Conservation (phyloP, 2,888 invertebrate species). For the Euphydryas editha region DNA sequence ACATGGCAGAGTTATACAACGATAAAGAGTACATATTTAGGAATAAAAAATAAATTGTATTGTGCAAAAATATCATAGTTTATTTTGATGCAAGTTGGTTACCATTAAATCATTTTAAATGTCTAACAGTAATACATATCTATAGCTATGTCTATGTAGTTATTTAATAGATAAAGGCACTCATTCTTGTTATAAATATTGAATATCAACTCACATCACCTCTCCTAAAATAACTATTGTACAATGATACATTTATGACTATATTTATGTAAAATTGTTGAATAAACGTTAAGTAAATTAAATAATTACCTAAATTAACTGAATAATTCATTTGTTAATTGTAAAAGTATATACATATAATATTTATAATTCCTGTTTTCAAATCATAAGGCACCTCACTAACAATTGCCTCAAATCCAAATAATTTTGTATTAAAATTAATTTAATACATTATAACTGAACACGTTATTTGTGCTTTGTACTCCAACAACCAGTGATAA, state of each 20-base stretch:
- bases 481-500: constrained; percentile 58
- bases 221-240: constrained; percentile 28
- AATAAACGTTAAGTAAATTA: constrained; percentile 35
- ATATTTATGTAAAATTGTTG: constrained; percentile 32
- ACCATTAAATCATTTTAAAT: constrained; percentile 72
- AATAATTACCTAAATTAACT: constrained; percentile 36
- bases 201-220: constrained; percentile 34
- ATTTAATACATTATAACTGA: constrained; percentile 32
- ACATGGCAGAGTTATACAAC: no score
- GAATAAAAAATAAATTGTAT: constrained; percentile 40
- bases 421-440: constrained; percentile 24
- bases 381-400: constrained; percentile 66
- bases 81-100: constrained; percentile 70
- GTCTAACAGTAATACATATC: constrained; percentile 73
- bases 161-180: constrained; percentile 75
- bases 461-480: constrained; percentile 60
- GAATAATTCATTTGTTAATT: constrained; percentile 37
- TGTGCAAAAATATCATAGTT: constrained; percentile 79
- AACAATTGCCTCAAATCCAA: constrained; percentile 53
- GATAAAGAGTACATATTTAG: neutral
- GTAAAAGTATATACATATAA: constrained; percentile 37
- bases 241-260: constrained; percentile 35
- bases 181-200: constrained; percentile 69
- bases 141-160: constrained; percentile 58
- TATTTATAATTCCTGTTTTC: constrained; percentile 41